Evolutionary conservation across 2,113 vertebrate species (phyloP), one percentile per base, ranked within the genome.

Genomic region (Rhegmatorhina hoffmannsi): DNA sequence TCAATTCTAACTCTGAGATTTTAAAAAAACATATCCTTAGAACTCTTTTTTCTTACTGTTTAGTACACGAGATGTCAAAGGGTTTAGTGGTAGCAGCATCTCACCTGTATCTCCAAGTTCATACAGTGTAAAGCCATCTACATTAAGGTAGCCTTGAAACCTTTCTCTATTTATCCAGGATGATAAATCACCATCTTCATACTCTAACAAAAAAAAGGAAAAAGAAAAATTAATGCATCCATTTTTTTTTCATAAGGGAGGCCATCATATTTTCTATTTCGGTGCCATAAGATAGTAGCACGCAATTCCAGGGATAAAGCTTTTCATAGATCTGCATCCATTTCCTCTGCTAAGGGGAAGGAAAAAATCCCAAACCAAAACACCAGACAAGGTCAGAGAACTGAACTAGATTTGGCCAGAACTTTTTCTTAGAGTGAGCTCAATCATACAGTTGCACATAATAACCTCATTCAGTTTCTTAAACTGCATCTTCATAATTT

Each of bases 51-150:
- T 43, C 29, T 33, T 46, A 76, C 29, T 17, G 8, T 49, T 74
- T 62, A 79, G 6, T 40, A 79, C 7, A 70, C 25, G 13, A 62
- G 3, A 68, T 36, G 26, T 4, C 10, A 33, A n/a, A 79, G 25
- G 44, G 15, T 21, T 84, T 44, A 69, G 59, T 26, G 21, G 34
- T 3, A 74, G 31, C 40, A 79, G 7, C 50, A 55, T 38, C 68
- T 96, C 95, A 99, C 99, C 99, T 94, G 99, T 99, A 89, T 99
- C 99, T 96, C 99, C 99, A 26, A 99, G 98, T 95, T 99, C 99
- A 92, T 99, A 99, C 5, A 99, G 94, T 0, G 98, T 99, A 92
- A 99, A 99, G 49, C 99, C 99, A 76, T 99, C 99, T 67, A 99
- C 97, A 18, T 98, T 96, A 76, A 99, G 98, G 86, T 99, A 99